Evolutionary conservation across 2,888 invertebrate species (phyloP).

Genomic region (Lagria hirta): DNA sequence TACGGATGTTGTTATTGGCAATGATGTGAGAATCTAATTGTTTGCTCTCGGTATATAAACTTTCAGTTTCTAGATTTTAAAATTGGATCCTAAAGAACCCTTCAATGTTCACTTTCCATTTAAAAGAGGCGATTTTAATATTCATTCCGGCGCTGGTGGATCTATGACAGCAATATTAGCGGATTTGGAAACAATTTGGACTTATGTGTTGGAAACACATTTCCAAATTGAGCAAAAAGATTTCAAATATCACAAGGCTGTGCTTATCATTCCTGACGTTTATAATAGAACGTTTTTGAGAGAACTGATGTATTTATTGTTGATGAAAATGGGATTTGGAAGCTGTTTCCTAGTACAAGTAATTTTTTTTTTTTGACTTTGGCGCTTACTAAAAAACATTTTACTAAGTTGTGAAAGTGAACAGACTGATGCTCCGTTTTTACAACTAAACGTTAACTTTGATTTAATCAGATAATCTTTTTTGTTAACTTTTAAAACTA

Average conservation of each 20-base stretch:
- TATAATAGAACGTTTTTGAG: conserved; percentile 84
- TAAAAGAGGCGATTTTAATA: conserved; percentile 81
- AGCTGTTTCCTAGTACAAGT: conserved; percentile 67
- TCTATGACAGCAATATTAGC: conserved; percentile 81
- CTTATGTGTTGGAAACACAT: conserved; percentile 72
- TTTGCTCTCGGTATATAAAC: conserved; percentile 3
- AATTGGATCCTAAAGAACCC: conserved; percentile 66
- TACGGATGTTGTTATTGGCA: conserved; percentile 71
- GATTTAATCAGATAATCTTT: too few relatives aligned
- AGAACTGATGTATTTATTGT: conserved; percentile 77
- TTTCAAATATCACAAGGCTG: conserved; percentile 79
- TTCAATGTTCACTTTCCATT: conserved; percentile 92
- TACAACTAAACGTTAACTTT: too few relatives aligned
- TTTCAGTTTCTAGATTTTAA: conserved; percentile 57
- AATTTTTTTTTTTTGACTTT: conserved; percentile 30
- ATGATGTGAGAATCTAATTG: conserved; percentile 59
- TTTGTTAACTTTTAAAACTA: too few relatives aligned
- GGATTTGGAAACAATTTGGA: conserved; percentile 89
- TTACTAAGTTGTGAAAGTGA: too few relatives aligned
- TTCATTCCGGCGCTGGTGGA: conserved; percentile 82
- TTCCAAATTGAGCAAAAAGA: conserved; percentile 72
- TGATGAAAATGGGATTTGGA: conserved; percentile 82
- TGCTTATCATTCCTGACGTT: conserved; percentile 86
- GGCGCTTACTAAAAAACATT: too few relatives aligned
- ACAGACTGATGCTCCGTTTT: too few relatives aligned